These are phyloP conservation scores for Cosmopolites sordidus DNA, from an alignment of 2,888 invertebrate species.

Conservation along the genomic window DNA sequence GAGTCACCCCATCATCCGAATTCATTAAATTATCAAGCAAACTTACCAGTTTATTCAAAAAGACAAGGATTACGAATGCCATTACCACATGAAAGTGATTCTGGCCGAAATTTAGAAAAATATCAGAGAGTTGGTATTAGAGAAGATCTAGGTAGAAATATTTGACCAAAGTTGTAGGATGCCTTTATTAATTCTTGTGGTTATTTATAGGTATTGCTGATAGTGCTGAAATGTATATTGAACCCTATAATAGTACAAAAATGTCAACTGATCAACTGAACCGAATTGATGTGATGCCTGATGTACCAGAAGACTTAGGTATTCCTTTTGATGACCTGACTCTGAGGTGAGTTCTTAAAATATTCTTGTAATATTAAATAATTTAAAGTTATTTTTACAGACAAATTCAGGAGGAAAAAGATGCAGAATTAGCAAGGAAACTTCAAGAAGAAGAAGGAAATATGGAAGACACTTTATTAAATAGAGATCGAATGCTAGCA, in stretches of 20 bases:
- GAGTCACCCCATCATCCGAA: conserved; percentile 38
- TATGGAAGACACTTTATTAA: conserved; percentile 53
- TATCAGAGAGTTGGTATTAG: background rate
- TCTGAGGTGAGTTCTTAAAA: conserved; percentile 10
- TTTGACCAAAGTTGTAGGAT: background rate
- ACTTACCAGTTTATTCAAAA: conserved; percentile 34
- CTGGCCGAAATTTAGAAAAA: background rate
- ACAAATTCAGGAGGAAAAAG: conserved; percentile 66
- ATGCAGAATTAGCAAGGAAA: conserved; percentile 70
- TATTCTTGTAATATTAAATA: background rate
- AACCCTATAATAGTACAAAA: conserved; percentile 38
- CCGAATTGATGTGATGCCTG: conserved; percentile 43
- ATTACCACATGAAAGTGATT: conserved; percentile 34
- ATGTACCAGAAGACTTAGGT: conserved; percentile 48
- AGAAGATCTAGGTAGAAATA: conserved; percentile 4
- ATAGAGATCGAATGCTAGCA: conserved; percentile 57
- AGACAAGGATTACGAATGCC: conserved; percentile 45
- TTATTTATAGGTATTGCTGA: conserved; percentile 12
- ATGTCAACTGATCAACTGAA: conserved; percentile 38
- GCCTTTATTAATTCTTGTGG: background rate
- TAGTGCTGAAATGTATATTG: conserved; percentile 40
- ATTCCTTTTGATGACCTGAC: conserved; percentile 52
- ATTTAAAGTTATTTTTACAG: too few relatives aligned
- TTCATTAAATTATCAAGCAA: conserved; percentile 37
- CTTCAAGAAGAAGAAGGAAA: conserved; percentile 73